phyloP scores from a whole-genome alignment of 1,140 invertebrate genomes.

The Temnothorax nylanderi region DNA sequence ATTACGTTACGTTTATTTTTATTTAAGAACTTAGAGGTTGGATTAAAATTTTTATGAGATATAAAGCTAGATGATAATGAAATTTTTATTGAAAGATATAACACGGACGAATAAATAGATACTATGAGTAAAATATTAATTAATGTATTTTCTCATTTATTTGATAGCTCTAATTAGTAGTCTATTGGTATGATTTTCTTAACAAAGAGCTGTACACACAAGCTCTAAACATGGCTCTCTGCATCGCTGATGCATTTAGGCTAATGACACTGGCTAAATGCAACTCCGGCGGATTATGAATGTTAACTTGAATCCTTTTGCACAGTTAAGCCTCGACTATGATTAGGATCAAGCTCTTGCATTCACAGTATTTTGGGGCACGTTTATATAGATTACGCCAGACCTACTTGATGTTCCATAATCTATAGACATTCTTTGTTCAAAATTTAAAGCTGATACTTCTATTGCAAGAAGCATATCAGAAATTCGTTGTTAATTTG shows the following conservation, averaged over 20 bases:
- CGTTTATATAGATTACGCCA: neutral
- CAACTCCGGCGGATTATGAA: constrained; percentile 43
- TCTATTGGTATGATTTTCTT: neutral
- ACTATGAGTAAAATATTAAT: constrained; percentile 18
- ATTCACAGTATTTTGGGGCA: constrained; percentile 17
- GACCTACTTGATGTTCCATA: neutral
- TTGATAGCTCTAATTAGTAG: neutral
- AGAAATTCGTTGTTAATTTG: neutral
- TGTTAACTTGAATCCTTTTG: constrained; percentile 45
- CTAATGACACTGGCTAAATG: constrained; percentile 47
- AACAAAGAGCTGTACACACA: neutral
- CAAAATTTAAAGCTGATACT: constrained; percentile 18
- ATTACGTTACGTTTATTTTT: neutral
- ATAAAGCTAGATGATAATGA: neutral
- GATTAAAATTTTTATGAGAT: neutral
- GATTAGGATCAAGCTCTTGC: constrained; percentile 44
- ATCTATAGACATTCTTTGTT: neutral
- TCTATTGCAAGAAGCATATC: neutral
- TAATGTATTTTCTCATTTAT: constrained; percentile 1
- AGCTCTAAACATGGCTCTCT: neutral
- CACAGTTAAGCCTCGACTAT: constrained; percentile 44
- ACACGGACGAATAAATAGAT: neutral
- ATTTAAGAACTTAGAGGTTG: neutral
- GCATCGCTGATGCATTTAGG: constrained; percentile 32
- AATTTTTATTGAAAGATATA: neutral